phyloP scores from a whole-genome alignment of 37 sponge, comb jelly and placozoan genomes.

The Hormiphora californensis region DNA sequence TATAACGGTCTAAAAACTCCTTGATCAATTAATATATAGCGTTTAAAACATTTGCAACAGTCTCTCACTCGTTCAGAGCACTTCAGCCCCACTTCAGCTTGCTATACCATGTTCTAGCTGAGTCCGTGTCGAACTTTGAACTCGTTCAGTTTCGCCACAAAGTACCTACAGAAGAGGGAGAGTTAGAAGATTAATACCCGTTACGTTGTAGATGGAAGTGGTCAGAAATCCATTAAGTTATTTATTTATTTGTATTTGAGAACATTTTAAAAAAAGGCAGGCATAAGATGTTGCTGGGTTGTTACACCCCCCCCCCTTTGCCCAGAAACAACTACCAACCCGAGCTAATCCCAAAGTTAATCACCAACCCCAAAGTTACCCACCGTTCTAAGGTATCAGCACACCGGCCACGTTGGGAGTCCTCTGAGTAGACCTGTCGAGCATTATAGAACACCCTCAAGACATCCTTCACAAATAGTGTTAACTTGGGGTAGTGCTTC shows the following conservation, averaged over 20 bases:
- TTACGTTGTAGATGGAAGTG: no score
- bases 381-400: slow-evolving; percentile 34
- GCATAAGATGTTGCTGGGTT: no score
- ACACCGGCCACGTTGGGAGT: slow-evolving; percentile 37
- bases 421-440: slow-evolving; percentile 41
- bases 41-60: no score
- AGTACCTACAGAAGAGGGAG: not conserved
- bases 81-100: no score
- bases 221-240: not conserved
- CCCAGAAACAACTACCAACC: not conserved
- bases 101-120: no score
- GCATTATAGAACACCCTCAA: slow-evolving; percentile 45
- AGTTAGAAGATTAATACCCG: not conserved
- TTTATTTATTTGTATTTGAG: no score
- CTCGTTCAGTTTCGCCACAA: slow-evolving; percentile 45
- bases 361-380: not conserved
- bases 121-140: slow-evolving; percentile 41
- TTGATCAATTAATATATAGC: no score
- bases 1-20: no score
- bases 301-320: not conserved
- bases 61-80: no score
- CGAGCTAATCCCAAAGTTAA: not conserved
- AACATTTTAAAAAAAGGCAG: no score
- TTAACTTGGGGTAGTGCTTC: slow-evolving; percentile 51
- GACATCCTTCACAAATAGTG: slow-evolving; percentile 43